Percentiles rank a stretch among this genome's conserved stretches.
phyloP scores from a whole-genome alignment of 2,113 vertebrate genomes.

The Tenebrosternarchus preto region DNA sequence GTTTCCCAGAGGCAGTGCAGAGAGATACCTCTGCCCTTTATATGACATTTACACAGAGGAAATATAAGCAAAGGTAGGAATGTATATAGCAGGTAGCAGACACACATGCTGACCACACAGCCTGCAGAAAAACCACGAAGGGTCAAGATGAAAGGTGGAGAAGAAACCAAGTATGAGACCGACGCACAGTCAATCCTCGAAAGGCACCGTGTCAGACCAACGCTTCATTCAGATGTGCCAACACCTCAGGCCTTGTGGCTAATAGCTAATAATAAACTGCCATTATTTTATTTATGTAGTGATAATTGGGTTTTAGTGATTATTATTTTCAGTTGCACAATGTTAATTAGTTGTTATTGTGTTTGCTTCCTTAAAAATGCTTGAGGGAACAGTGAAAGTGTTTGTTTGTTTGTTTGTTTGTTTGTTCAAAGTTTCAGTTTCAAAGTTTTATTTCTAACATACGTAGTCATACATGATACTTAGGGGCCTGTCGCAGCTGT shows the following conservation, averaged over 20 bases:
- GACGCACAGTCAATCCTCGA: slow-evolving; percentile 15
- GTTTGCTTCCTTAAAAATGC: too few relatives aligned
- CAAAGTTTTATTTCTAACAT: too few relatives aligned
- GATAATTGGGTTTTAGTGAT: too few relatives aligned
- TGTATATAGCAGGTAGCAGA: slow-evolving; percentile 25
- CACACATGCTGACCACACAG: background rate
- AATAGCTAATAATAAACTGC: background rate
- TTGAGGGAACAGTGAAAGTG: too few relatives aligned
- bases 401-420: too few relatives aligned
- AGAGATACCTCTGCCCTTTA: slow-evolving; percentile 52
- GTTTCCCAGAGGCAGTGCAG: slow-evolving; percentile 44
- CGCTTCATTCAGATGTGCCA: background rate
- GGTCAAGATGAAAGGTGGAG: background rate
- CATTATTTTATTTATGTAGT: background rate
- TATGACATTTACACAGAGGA: slow-evolving; percentile 58
- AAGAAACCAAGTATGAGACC: slow-evolving; percentile 29
- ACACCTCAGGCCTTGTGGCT: background rate
- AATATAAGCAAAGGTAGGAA: slow-evolving; percentile 39
- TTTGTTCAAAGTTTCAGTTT: too few relatives aligned
- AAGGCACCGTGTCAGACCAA: background rate
- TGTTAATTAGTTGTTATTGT: too few relatives aligned
- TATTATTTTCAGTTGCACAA: too few relatives aligned
- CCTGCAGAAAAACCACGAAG: slow-evolving; percentile 8
- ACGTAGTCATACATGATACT: too few relatives aligned
- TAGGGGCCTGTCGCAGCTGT: too few relatives aligned